These are phyloP conservation scores for Acanthisitta chloris DNA, from an alignment of 2,113 vertebrate species.

Conservation along the genomic window DNA sequence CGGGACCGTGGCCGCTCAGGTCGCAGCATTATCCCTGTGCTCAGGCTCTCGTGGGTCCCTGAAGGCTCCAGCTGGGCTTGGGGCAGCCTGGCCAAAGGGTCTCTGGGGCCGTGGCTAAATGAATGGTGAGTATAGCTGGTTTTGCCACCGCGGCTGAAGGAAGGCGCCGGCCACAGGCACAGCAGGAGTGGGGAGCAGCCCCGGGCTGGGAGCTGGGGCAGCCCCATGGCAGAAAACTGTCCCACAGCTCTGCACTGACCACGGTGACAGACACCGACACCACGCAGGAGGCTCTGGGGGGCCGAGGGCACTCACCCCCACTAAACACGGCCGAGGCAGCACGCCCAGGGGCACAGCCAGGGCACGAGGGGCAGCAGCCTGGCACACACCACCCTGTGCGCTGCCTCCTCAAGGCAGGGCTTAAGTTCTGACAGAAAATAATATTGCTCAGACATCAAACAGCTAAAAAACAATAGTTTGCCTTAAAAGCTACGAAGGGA, in stretches of 20 bases:
- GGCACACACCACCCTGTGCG: accelerated
- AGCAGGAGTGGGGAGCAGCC: neutral
- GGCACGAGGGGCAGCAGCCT: neutral
- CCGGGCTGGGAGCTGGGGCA: neutral
- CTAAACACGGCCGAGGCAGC: neutral
- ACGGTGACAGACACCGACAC: accelerated
- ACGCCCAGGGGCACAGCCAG: accelerated
- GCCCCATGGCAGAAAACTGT: accelerated
- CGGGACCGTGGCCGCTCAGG: accelerated
- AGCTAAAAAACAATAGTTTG: neutral
- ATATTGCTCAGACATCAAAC: neutral
- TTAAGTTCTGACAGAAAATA: neutral
- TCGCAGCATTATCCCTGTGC: accelerated
- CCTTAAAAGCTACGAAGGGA: neutral
- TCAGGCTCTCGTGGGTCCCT: neutral
- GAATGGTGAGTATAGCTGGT: too few relatives aligned
- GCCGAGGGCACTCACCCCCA: too few relatives aligned
- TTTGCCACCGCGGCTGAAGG: neutral
- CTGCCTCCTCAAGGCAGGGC: neutral
- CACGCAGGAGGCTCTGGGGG: accelerated
- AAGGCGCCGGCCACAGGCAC: accelerated
- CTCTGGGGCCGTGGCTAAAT: neutral
- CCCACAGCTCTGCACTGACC: neutral
- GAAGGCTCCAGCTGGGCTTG: neutral
- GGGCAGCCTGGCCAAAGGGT: neutral